Conservation (phyloP, 2,797 vertebrate genomes). For the Tiaroga cobitis region DNA sequence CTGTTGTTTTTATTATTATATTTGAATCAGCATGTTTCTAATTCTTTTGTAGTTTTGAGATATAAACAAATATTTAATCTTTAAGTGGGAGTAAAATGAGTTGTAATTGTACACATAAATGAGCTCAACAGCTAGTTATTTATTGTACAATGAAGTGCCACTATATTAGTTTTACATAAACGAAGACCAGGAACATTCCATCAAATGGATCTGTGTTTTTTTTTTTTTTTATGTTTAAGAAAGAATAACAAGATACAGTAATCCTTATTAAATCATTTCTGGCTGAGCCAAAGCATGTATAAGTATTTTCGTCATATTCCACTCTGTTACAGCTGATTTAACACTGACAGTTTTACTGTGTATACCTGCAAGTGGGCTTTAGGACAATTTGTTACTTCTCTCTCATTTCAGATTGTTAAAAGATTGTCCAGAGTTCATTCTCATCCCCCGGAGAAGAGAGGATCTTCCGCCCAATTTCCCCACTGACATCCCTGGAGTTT, state of each 20-base stretch:
- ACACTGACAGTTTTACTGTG: background rate
- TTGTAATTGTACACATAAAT: background rate
- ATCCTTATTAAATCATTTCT: background rate
- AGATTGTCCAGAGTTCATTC: constrained; percentile 90
- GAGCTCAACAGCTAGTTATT: background rate
- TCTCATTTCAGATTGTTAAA: constrained; percentile 87
- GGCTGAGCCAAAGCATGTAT: background rate
- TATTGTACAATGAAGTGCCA: background rate
- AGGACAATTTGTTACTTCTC: constrained; percentile 63
- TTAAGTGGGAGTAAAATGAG: background rate
- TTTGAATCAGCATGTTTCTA: background rate
- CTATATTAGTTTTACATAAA: background rate
- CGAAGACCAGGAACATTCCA: background rate
- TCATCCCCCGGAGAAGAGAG: constrained; percentile 92
- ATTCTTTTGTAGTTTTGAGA: background rate
- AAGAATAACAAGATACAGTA: background rate
- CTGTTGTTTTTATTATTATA: background rate
- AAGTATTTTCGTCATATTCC: background rate
- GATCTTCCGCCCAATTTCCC: constrained; percentile 98
- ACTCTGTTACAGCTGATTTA: background rate
- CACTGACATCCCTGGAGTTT: constrained; percentile 93
- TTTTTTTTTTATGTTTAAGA: constrained; percentile 11
- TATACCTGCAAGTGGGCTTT: background rate
- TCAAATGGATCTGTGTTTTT: background rate
- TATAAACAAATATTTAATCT: background rate